Percentiles rank a stretch among this genome's conserved stretches.
Evolutionary conservation across 2,113 vertebrate genomes (phyloP).

Genomic region (Eublepharis macularius): DNA sequence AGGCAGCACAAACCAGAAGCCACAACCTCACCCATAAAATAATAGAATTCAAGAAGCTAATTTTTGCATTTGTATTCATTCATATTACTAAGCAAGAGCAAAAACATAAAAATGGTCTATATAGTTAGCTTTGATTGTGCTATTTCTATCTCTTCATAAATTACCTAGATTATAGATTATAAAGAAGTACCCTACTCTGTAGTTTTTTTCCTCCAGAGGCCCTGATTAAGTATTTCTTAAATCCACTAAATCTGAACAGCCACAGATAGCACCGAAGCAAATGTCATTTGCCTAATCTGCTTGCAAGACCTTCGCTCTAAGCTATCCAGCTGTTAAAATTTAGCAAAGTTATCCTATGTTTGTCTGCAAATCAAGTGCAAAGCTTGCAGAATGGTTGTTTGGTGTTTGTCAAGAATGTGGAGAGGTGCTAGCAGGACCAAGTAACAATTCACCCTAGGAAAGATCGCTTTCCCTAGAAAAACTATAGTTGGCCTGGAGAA

Average conservation of each 20-base stretch:
- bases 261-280: neutral
- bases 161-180: too few species aligned
- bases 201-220: neutral
- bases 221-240: neutral
- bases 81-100: neutral
- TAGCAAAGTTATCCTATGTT: neutral
- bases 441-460: neutral
- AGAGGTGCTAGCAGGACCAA: too few species aligned
- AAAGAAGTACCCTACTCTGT: neutral
- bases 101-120: neutral
- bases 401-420: neutral
- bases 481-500: neutral
- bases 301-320: neutral
- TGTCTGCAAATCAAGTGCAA: neutral
- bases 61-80: neutral
- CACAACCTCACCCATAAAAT: neutral
- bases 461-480: neutral
- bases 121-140: neutral
- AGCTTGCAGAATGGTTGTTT: neutral
- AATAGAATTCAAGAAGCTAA: neutral
- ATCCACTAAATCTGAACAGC: neutral
- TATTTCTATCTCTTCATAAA: neutral
- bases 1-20: too few species aligned
- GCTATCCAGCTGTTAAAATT: neutral
- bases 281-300: neutral